Conservation (phyloP, 2,888 invertebrate species). For the Crepidodera aurea region DNA sequence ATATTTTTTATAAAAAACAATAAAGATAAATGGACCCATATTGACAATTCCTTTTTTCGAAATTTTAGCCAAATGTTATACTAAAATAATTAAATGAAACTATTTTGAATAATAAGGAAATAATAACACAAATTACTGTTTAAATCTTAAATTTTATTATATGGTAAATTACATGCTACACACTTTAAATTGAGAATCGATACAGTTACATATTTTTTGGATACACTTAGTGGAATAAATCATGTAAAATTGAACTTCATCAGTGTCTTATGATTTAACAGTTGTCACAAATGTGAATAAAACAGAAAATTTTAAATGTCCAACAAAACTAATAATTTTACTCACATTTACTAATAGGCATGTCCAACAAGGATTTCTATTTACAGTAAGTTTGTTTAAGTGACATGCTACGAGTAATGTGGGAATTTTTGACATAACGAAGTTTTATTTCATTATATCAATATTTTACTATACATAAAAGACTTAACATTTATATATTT, state of each 20-base stretch:
- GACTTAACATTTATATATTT: slow-evolving; percentile 33
- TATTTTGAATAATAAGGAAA: no score
- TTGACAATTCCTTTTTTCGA: no score
- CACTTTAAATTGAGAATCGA: slow-evolving; percentile 49
- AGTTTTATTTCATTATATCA: slow-evolving; percentile 19
- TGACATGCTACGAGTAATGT: slow-evolving; percentile 23
- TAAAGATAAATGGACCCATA: no score
- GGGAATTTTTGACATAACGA: slow-evolving; percentile 26
- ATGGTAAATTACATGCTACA: slow-evolving; percentile 53
- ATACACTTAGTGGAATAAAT: slow-evolving; percentile 47
- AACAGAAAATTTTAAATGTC: neutral
- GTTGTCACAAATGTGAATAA: slow-evolving; percentile 2
- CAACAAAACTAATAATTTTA: neutral
- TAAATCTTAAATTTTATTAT: slow-evolving; percentile 50
- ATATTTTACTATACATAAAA: slow-evolving; percentile 29
- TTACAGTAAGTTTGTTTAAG: neutral
- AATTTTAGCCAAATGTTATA: no score
- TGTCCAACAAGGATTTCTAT: slow-evolving; percentile 1
- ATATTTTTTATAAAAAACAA: no score
- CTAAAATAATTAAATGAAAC: no score
- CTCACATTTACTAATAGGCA: slow-evolving; percentile 1
- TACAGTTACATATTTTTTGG: slow-evolving; percentile 46
- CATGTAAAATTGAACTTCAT: slow-evolving; percentile 21
- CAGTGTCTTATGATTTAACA: slow-evolving; percentile 22
- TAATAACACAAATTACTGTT: slow-evolving; percentile 6